These are phyloP conservation scores for Taenaris catops DNA, from an alignment of 2,888 invertebrate species.

Conservation along the genomic window DNA sequence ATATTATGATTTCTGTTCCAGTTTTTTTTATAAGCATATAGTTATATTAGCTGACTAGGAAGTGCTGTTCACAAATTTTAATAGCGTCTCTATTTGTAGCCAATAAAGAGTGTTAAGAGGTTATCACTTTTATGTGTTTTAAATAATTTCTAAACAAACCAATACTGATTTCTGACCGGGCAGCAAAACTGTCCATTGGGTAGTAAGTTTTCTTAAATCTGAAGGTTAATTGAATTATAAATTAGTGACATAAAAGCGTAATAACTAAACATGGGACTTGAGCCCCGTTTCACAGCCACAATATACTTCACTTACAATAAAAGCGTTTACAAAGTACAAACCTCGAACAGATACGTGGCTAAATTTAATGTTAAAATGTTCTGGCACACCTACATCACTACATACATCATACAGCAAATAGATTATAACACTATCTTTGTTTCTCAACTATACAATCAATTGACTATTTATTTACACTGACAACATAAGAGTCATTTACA, in stretches of 20 bases:
- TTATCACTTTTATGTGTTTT: slow-evolving; percentile 18
- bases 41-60: slow-evolving; percentile 53
- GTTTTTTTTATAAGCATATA: slow-evolving; percentile 29
- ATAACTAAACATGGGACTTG: slow-evolving; percentile 54
- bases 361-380: slow-evolving; percentile 41
- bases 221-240: slow-evolving; percentile 41
- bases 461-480: slow-evolving; percentile 65
- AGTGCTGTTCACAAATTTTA: slow-evolving; percentile 41
- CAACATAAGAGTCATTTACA: slow-evolving; percentile 24
- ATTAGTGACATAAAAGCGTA: slow-evolving; percentile 72
- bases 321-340: slow-evolving; percentile 67
- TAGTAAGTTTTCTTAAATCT: slow-evolving; percentile 6
- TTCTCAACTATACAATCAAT: slow-evolving; percentile 46
- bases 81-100: slow-evolving; percentile 36
- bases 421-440: slow-evolving; percentile 44
- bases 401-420: slow-evolving; percentile 32
- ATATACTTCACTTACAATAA: slow-evolving; percentile 65
- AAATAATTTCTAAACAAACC: slow-evolving; percentile 17
- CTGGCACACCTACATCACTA: slow-evolving; percentile 47
- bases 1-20: slow-evolving; percentile 24
- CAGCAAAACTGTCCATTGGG: slow-evolving; percentile 2
- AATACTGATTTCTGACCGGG: slow-evolving; percentile 8
- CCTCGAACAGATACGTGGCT: slow-evolving; percentile 49
- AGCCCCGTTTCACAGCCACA: slow-evolving; percentile 73
- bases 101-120: slow-evolving; percentile 33